Evolutionary conservation across 2,888 invertebrate species (phyloP).

Genomic region (Caprella mutica): DNA sequence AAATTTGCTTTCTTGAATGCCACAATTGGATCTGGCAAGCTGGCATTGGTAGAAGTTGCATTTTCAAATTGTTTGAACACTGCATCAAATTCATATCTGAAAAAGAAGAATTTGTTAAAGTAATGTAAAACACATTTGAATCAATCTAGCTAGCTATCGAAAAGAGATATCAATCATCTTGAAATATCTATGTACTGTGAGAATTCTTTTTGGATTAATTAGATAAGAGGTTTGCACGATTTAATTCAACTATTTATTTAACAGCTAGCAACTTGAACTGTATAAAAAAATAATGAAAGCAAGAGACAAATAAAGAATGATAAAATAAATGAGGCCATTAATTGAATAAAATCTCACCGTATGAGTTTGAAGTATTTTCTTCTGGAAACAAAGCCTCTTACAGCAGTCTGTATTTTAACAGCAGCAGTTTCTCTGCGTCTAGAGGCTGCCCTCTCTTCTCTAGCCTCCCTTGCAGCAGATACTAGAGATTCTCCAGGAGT

Average conservation of each 20-base stretch:
- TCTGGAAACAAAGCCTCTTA: conserved; percentile 63
- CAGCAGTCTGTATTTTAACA: conserved; percentile 58
- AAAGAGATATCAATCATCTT: too few species aligned
- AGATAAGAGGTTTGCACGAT: too few species aligned
- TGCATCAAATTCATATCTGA: conserved; percentile 69
- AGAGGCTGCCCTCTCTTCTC: conserved; percentile 76
- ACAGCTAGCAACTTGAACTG: too few species aligned
- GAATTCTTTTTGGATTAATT: too few species aligned
- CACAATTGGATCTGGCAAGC: conserved; percentile 55
- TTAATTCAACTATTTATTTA: too few species aligned
- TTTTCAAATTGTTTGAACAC: too few species aligned
- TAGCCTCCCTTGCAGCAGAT: conserved; percentile 71
- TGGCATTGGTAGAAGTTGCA: conserved; percentile 44
- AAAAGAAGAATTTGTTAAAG: too few species aligned
- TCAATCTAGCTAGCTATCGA: too few species aligned
- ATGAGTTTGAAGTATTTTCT: conserved; percentile 48
- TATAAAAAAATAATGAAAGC: too few species aligned
- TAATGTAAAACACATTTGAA: too few species aligned
- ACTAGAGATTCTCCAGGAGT: conserved; percentile 34
- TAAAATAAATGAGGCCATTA: background rate
- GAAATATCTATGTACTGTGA: too few species aligned
- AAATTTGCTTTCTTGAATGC: conserved; percentile 58
- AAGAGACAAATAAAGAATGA: too few species aligned
- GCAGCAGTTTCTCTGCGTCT: conserved; percentile 66
- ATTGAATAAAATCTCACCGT: conserved; percentile 9